Conservation (phyloP, 2,888 invertebrate species). For the Cotesia congregata region DNA sequence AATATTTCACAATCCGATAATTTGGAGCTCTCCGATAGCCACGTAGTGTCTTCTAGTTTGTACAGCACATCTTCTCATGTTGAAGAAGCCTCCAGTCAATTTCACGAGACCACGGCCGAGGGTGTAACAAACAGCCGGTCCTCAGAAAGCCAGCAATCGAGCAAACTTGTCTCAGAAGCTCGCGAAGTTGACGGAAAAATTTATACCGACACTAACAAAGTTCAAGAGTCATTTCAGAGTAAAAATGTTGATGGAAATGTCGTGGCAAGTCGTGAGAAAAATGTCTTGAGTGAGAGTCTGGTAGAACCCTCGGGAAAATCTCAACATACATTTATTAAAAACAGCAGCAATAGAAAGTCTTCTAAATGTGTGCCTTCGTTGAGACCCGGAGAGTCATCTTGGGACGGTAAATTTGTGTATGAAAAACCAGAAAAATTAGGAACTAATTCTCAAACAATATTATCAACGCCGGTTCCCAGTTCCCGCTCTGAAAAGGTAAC, state of each 20-base stretch:
- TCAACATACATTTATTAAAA: slow-evolving; percentile 43
- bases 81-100: slow-evolving; percentile 41
- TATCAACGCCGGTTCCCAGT: neutral
- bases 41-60: slow-evolving; percentile 42
- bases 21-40: slow-evolving; percentile 37
- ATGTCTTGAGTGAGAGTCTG: slow-evolving; percentile 54
- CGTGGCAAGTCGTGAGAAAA: slow-evolving; percentile 54
- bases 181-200: slow-evolving; percentile 56
- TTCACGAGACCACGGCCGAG: slow-evolving; percentile 17
- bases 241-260: slow-evolving; percentile 59
- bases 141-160: slow-evolving; percentile 53
- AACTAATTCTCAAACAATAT: neutral
- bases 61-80: slow-evolving; percentile 43
- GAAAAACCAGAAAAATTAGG: slow-evolving; percentile 60
- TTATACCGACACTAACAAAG: slow-evolving; percentile 52
- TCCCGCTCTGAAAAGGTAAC: slow-evolving; percentile 6
- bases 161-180: slow-evolving; percentile 52
- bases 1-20: slow-evolving; percentile 5
- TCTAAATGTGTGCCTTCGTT: slow-evolving; percentile 42
- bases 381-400: slow-evolving; percentile 68
- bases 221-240: slow-evolving; percentile 53
- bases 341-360: slow-evolving; percentile 22
- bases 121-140: slow-evolving; percentile 50
- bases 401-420: slow-evolving; percentile 71
- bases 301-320: slow-evolving; percentile 45